Percentiles rank a stretch among this genome's conserved stretches.
Conservation (phyloP, 2,113 vertebrate genomes). For the Theropithecus gelada region DNA sequence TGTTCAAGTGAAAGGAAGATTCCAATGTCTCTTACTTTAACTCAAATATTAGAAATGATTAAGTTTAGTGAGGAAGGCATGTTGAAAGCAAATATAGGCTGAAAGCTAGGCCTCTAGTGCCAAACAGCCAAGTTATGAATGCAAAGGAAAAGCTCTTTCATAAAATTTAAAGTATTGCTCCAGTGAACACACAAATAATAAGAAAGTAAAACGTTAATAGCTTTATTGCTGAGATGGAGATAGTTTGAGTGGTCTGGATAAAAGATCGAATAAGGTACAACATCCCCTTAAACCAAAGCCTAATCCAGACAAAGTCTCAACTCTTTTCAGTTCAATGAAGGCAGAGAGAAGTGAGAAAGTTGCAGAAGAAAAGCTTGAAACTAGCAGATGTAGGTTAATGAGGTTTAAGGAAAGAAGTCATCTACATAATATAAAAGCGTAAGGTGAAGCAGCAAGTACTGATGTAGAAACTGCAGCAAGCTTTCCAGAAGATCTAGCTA, state of each 20-base stretch:
- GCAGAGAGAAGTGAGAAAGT: neutral
- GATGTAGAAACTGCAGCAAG: neutral
- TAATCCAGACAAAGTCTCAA: neutral
- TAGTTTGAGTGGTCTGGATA: neutral
- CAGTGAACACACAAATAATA: neutral
- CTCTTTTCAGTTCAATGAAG: neutral
- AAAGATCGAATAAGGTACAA: neutral
- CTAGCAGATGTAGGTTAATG: neutral
- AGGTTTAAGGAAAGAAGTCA: neutral
- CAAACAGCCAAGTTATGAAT: neutral
- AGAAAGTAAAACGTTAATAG: neutral
- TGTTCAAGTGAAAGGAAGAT: neutral
- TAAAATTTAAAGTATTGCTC: neutral
- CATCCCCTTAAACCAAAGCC: neutral
- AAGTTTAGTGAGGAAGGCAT: neutral
- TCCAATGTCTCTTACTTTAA: neutral
- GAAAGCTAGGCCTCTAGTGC: neutral
- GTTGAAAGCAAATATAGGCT: neutral
- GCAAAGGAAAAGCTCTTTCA: neutral
- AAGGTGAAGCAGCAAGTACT: neutral
- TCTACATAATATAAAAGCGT: neutral
- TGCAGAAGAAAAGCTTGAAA: neutral
- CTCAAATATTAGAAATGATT: neutral
- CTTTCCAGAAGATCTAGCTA: neutral
- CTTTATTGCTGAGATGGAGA: neutral